Evolutionary conservation across 2,113 vertebrate genomes (phyloP).

Genomic region (Orientallactaga bullata): DNA sequence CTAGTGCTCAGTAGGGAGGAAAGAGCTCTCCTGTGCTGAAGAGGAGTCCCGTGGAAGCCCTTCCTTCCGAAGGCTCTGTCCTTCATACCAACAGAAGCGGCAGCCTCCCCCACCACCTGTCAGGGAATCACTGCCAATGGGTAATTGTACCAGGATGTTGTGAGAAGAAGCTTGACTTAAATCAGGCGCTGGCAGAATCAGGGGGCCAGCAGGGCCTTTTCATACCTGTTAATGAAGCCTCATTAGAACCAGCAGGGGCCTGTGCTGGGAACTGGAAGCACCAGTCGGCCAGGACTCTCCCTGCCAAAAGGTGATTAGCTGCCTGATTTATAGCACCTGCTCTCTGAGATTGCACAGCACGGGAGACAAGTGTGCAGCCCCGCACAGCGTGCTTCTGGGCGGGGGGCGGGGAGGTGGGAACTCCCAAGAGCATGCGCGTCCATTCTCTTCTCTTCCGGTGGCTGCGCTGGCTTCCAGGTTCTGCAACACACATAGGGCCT

Average conservation of each 20-base stretch:
- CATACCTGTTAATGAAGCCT: slow-evolving; percentile 74
- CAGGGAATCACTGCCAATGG: slow-evolving; percentile 26
- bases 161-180: slow-evolving; percentile 32
- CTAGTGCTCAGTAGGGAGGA: neutral
- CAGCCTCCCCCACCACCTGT: slow-evolving; percentile 51
- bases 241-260: slow-evolving; percentile 67
- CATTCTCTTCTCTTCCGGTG: neutral
- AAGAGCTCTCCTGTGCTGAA: neutral
- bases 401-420: neutral
- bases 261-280: slow-evolving; percentile 36
- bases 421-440: neutral
- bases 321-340: slow-evolving; percentile 63
- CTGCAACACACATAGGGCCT: neutral
- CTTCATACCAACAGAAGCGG: neutral
- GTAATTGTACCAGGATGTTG: slow-evolving; percentile 60
- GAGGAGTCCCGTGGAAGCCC: neutral
- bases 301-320: slow-evolving; percentile 65
- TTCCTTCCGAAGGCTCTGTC: slow-evolving; percentile 4
- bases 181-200: slow-evolving; percentile 30
- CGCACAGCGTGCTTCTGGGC: fast-evolving
- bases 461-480: neutral
- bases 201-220: slow-evolving; percentile 67
- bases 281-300: neutral
- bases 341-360: neutral
- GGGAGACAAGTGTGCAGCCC: neutral